These are phyloP conservation scores for Eudyptes chrysolophus DNA, from an alignment of 2,113 vertebrate species.

Conservation along the genomic window DNA sequence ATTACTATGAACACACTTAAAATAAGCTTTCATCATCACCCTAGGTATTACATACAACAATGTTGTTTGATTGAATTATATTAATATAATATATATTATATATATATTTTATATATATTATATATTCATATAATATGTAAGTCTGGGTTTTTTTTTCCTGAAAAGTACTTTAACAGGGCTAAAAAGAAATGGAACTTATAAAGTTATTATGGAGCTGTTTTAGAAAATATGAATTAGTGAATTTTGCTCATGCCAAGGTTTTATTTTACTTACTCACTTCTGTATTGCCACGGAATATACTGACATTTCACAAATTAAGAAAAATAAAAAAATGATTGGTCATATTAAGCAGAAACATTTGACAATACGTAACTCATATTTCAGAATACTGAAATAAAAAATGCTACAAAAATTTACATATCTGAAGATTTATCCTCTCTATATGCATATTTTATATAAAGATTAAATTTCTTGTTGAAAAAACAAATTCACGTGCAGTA, in stretches of 20 bases:
- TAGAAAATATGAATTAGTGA: neutral
- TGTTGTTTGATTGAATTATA: slow-evolving; percentile 16
- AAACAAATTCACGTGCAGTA: neutral
- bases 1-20: slow-evolving; percentile 1
- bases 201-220: neutral
- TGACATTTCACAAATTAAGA: neutral
- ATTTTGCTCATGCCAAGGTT: neutral
- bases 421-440: neutral
- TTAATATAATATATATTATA: neutral
- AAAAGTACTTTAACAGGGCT: neutral
- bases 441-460: neutral
- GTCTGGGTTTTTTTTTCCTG: neutral
- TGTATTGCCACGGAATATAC: neutral
- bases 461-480: neutral
- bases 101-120: too few species aligned
- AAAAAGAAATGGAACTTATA: neutral
- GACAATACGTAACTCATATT: neutral
- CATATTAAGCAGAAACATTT: neutral
- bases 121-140: neutral
- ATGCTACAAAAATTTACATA: neutral
- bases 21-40: slow-evolving; percentile 21
- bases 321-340: neutral
- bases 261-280: neutral
- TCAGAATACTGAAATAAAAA: neutral
- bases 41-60: neutral